Evolutionary conservation across 2,113 vertebrate species (phyloP), one percentile per base, ranked within the genome.

Genomic region (Stercorarius parasiticus): DNA sequence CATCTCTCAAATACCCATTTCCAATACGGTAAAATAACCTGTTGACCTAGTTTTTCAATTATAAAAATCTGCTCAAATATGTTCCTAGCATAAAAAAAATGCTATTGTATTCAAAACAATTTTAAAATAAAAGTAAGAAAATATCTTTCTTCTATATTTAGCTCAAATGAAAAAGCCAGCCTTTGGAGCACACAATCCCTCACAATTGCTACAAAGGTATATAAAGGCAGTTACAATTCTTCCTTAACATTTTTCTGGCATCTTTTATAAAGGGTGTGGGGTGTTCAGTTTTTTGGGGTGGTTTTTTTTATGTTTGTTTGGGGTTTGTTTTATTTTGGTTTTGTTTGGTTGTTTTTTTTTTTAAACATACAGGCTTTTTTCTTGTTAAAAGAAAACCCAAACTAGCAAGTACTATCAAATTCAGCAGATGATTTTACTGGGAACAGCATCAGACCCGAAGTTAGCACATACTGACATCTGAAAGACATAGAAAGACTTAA

Each of bases 341-440:
- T n/a, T n/a, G n/a, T 7, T 13, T 56, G 40, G 32, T 32, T 47
- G 9, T 20, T 21, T 21, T 11, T 32, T 32, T 43, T 59, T 45
- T 45, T 9, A 20, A 84, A 27, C 4, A 74, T 13, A 36, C 11
- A 11, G 56, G 32, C 32, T 45, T 76, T 5, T 20, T 50, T 43
- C n/a, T 29, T 55, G 17, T 38, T 58, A n/a, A 70, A 56, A 53
- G 4, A 74, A 50, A 81, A 56, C 6, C 25, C 6, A 34, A 88
- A 42, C n/a, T 27, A 73, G 17, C 13, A 47, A 65, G 38, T 36
- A 40, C 10, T 50, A 62, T 38, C 36, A 45, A 66, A 93, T 30
- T 45, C 30, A 79, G 55, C 0, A 0, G 29, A 64, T 40, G 0
- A 17, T 43, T 73, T 64, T n/a, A 64, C 10, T 49, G 9, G 17